Evolutionary conservation across 2,113 vertebrate genomes (phyloP), one percentile per base, ranked within the genome.

Genomic region (Caranx melampygus): DNA sequence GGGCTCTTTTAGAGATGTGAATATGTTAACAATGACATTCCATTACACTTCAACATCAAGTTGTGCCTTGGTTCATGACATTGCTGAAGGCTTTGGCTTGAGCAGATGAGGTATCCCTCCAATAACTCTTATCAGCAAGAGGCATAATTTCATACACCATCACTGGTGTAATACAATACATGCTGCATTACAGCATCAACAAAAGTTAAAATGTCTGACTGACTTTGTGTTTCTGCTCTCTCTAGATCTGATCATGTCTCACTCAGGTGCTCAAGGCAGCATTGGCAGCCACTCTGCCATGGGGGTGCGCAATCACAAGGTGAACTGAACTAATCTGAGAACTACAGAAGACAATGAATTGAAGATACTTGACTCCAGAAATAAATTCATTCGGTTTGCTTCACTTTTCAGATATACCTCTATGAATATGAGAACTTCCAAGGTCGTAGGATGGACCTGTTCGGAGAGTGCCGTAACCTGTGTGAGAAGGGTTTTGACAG

Each of bases 391-490:
- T 77, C 0, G 13, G 6, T 3, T 20, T 52, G 4, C 74, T 59
- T 40, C 54, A 15, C 35, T 72, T 55, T 70, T 7, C 84, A 96
- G 96, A 94, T 96, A 21, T 94, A 90, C 88, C 89, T 96, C 77
- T 96, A 91, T 61, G 95, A 96, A 76, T 93, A 66, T 26, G 96
- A 96, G 87, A 96, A 96, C 88, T 96, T 96, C 93, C 96, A 96
- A 74, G 96, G 96, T 20, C 93, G 92, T 14, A 90, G 75, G 74
- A 90, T 96, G 86, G 95, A 96, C 59, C 83, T 96, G 69, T 94
- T 64, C 4, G 83, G 72, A 47, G 95, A 96, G 83, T 92, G 88
- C 77, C 90, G 85, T 40, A 96, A 96, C 89, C 81, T 96, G 72
- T 82, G 89, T 52, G 95, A 96, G 75, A 95, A 94, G 61, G 92